A percentile compares a stretch with the other conserved stretches of the same genome.
Conservation (phyloP, 1,140 invertebrate species). For the Stratiolaelaps scimitus region DNA sequence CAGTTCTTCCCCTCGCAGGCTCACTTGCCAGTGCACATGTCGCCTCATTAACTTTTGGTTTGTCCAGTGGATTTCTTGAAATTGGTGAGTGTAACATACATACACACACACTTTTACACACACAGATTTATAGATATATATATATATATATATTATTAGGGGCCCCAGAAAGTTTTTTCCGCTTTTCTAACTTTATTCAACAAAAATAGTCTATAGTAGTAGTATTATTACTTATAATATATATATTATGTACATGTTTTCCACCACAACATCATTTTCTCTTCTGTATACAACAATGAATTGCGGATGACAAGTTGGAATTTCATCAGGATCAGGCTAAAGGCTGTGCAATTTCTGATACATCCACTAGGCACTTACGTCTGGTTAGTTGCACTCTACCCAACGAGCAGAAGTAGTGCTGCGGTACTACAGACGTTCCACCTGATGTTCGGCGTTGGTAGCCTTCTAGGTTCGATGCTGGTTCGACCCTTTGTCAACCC, state of each 20-base stretch:
- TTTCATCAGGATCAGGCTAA: too few species aligned
- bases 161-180: too few species aligned
- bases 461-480: neutral
- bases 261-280: too few species aligned
- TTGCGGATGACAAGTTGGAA: too few species aligned
- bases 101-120: neutral
- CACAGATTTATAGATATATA: too few species aligned
- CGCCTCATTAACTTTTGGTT: neutral
- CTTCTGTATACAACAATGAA: too few species aligned
- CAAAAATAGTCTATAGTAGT: too few species aligned
- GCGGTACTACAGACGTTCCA: constrained; percentile 10
- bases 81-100: neutral
- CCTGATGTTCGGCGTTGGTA: constrained; percentile 12
- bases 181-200: too few species aligned
- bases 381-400: constrained; percentile 3
- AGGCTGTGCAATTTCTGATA: neutral
- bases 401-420: neutral
- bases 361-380: constrained; percentile 8
- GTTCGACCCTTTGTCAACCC: neutral
- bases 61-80: constrained; percentile 9
- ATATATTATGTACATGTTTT: too few species aligned
- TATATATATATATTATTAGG: too few species aligned
- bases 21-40: neutral
- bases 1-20: neutral
- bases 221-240: too few species aligned